These are phyloP conservation scores for Acromyrmex charruanus DNA, from an alignment of 1,140 invertebrate species.

Conservation along the genomic window DNA sequence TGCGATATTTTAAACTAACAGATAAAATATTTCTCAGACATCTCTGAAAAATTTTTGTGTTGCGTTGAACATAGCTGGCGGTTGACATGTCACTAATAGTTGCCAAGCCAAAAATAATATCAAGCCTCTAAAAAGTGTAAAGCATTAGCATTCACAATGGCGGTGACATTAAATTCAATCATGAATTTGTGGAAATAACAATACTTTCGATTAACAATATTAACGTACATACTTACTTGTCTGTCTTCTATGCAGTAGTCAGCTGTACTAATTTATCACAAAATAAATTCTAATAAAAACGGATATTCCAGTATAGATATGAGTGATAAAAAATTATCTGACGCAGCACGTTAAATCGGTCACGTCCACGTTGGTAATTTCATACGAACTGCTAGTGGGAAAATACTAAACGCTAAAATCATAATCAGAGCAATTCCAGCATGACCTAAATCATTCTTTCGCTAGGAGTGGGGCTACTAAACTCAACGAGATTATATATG, in stretches of 20 bases:
- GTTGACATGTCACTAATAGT: slow-evolving; percentile 57
- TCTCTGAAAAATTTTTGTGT: too few species aligned
- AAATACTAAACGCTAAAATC: not conserved
- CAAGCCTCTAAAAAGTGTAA: slow-evolving; percentile 30
- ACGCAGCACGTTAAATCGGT: not conserved
- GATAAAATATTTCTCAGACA: too few species aligned
- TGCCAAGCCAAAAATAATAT: slow-evolving; percentile 51
- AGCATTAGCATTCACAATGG: slow-evolving; percentile 36
- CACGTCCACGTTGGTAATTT: not conserved
- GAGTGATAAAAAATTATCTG: not conserved
- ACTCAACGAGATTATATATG: too few species aligned
- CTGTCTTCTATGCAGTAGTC: not conserved
- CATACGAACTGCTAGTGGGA: not conserved
- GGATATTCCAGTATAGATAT: not conserved
- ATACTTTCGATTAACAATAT: slow-evolving; percentile 48
- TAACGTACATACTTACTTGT: slow-evolving; percentile 8
- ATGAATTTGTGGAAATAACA: slow-evolving; percentile 34
- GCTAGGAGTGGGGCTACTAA: not conserved
- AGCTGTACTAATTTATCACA: not conserved
- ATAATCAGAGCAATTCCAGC: not conserved
- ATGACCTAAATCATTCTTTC: not conserved
- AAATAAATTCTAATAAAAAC: not conserved
- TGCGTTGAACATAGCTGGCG: not conserved
- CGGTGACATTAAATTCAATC: slow-evolving; percentile 12
- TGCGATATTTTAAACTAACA: too few species aligned